Conservation (phyloP, 2,113 vertebrate genomes). For the Gulo gulo region DNA sequence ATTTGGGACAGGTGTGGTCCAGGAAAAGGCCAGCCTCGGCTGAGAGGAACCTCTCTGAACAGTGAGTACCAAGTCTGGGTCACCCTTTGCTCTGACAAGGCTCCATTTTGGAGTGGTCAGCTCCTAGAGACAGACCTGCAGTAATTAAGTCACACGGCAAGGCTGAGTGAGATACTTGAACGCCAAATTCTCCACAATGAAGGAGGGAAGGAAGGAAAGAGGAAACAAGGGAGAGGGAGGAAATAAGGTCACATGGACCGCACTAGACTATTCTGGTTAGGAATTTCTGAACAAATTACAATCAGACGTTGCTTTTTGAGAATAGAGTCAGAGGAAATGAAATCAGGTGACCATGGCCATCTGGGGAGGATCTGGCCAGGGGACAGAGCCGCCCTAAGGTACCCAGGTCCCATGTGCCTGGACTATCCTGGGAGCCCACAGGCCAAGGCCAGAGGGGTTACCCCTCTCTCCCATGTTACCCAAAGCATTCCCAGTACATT, state of each 20-base stretch:
- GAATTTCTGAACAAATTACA: constrained; percentile 50
- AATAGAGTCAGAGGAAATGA: constrained; percentile 15
- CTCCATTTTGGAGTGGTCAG: background rate
- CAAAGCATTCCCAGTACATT: rapidly evolving
- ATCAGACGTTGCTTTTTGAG: constrained; percentile 28
- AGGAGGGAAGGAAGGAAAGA: background rate
- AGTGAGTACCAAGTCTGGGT: background rate
- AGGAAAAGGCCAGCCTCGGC: background rate
- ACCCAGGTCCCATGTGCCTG: background rate
- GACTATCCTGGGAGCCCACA: background rate
- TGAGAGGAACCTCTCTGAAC: background rate
- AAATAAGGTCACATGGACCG: background rate
- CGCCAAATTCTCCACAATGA: background rate
- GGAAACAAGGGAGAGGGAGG: background rate
- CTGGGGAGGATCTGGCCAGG: background rate
- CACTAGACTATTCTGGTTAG: background rate
- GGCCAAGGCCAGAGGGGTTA: background rate
- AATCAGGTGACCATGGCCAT: background rate
- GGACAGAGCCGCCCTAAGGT: background rate
- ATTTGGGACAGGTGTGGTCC: background rate
- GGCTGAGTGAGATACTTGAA: rapidly evolving
- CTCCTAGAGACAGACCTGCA: background rate
- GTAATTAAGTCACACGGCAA: background rate
- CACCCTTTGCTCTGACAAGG: background rate
- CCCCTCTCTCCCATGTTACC: rapidly evolving